Evolutionary conservation across 2,888 invertebrate genomes (phyloP).

Genomic region (Eupithecia centaureata): DNA sequence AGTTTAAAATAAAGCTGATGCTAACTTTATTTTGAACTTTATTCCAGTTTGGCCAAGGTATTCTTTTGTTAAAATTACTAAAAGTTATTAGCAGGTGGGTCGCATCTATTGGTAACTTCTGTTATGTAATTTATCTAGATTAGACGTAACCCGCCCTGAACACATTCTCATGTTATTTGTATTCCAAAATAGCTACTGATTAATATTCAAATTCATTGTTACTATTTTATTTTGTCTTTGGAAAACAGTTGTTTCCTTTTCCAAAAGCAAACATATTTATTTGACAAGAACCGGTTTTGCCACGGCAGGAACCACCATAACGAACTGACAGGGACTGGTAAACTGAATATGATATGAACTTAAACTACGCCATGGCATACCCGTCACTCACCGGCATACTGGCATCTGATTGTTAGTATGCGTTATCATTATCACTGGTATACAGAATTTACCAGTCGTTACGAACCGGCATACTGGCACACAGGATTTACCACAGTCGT

Average conservation of each 20-base stretch:
- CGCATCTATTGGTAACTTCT: conserved; percentile 1
- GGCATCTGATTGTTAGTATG: background rate
- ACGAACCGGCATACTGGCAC: background rate
- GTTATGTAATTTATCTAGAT: background rate
- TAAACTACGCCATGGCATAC: background rate
- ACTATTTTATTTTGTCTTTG: background rate
- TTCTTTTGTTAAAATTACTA: background rate
- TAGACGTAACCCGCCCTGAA: conserved; percentile 16
- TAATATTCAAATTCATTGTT: background rate
- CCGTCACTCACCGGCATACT: background rate
- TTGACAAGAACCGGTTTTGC: background rate
- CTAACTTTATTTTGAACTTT: too few relatives aligned
- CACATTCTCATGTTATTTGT: conserved; percentile 24
- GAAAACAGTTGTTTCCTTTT: background rate
- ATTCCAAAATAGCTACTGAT: background rate
- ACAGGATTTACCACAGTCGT: too few relatives aligned
- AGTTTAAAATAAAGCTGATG: background rate
- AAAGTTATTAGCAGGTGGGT: conserved; percentile 1
- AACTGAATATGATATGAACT: background rate
- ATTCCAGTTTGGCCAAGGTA: background rate
- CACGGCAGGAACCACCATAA: background rate
- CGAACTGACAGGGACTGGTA: background rate
- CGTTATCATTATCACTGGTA: background rate
- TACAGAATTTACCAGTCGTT: background rate
- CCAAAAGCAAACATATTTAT: background rate